phyloP scores from a whole-genome alignment of 1,140 invertebrate genomes.

The Aphaenogaster rudis region DNA sequence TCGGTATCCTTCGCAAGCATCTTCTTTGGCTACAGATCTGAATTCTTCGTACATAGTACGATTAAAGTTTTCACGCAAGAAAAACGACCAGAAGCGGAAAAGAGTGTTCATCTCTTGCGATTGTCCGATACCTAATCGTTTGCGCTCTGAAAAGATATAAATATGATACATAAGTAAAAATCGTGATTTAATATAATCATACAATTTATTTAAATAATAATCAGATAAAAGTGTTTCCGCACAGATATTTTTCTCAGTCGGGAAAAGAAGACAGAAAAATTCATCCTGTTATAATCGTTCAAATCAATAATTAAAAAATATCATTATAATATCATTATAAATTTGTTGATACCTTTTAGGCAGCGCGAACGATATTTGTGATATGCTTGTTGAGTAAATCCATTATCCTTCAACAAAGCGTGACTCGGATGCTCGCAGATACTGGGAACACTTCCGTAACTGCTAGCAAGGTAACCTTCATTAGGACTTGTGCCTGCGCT shows the following conservation, averaged over 20 bases:
- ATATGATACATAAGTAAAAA: slow-evolving; percentile 33
- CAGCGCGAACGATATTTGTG: slow-evolving; percentile 97
- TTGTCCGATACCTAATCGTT: slow-evolving; percentile 96
- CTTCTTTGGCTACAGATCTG: slow-evolving; percentile 95
- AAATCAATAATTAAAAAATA: slow-evolving; percentile 43
- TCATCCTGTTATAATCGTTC: slow-evolving; percentile 78
- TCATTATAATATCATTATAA: not conserved
- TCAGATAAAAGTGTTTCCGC: slow-evolving; percentile 78
- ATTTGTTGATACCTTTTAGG: slow-evolving; percentile 91
- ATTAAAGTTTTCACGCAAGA: slow-evolving; percentile 99
- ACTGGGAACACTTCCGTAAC: slow-evolving; percentile 93
- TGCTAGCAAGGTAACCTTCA: slow-evolving; percentile 89
- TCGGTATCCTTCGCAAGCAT: slow-evolving; percentile 96
- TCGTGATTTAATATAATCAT: not conserved
- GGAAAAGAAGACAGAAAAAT: slow-evolving; percentile 86
- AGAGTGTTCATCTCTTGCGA: slow-evolving; percentile 99
- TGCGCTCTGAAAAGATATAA: slow-evolving; percentile 91
- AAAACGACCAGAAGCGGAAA: slow-evolving; percentile 99
- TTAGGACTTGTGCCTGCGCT: slow-evolving; percentile 92
- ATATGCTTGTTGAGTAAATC: slow-evolving; percentile 98
- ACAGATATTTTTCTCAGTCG: slow-evolving; percentile 77
- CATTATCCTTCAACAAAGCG: slow-evolving; percentile 97
- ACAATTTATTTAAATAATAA: not conserved
- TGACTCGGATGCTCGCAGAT: slow-evolving; percentile 97
- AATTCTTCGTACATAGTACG: slow-evolving; percentile 99